Base-by-base conservation (phyloP, 2,113 vertebrate species). In the Heptranchias perlo region DNA sequence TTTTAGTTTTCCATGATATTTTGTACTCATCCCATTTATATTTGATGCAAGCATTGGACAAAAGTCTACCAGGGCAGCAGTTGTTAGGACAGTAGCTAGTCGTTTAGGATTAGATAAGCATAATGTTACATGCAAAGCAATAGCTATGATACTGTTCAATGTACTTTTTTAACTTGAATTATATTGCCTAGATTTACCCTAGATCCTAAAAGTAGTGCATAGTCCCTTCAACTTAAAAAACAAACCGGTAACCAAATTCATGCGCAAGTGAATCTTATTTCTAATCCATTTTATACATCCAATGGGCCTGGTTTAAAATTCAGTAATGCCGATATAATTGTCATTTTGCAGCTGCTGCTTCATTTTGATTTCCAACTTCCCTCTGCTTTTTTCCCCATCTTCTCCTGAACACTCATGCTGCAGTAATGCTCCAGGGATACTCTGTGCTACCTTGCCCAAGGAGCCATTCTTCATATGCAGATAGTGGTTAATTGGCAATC, bases 21-120 rank as follows among this genome's bases (percentile, higher is more conserved):
- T 97, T 96, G 95, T 97, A 95, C 96, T 97, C 97, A 98, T 97
- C 97, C 97, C 96, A 96, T 96, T 97, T 96, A 96, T 97, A 97
- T 96, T 89, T 96, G 82, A 96, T 93, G 84, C 96, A 96, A 92
- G 96, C 96, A 96, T 96, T 96, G 96, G 96, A 97, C 61, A 58
- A 91, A 96, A 96, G 96, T 92, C 96, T 96, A 78, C 7, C 0
- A 96, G 58, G 96, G 96, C 96, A 96, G 97, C 96, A 96, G 96
- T 96, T 93, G 97, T 96, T 95, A 0, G 96, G 96, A 67, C 96
- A 96, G 96, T 96, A 96, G 96, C 49, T 91, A 76, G 96, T 78
- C 95, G 4, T 1, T 18, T 64, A 86, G 94, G 82, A 82, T 62
- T 69, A 54, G 52, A 61, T 52, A 96, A 54, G 67, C 52, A 96